Evolutionary conservation across 2,888 invertebrate species (phyloP).

Genomic region (Podabrus alpinus): DNA sequence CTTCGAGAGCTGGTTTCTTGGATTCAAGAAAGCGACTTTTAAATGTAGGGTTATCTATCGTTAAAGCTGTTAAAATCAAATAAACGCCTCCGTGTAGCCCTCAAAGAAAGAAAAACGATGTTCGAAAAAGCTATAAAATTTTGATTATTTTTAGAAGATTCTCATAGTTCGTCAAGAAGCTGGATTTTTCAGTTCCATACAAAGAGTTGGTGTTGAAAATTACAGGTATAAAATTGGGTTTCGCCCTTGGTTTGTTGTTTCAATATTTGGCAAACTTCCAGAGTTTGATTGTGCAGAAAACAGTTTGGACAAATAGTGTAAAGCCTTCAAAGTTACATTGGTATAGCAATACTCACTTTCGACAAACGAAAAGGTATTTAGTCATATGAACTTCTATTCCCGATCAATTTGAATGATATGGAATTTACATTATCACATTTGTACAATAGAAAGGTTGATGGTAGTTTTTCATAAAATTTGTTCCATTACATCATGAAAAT

Average conservation of each 20-base stretch:
- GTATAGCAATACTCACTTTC: too few relatives aligned
- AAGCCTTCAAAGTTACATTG: too few relatives aligned
- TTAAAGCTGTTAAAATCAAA: background rate
- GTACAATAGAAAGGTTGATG: background rate
- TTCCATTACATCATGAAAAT: background rate
- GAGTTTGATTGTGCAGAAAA: background rate
- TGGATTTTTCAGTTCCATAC: background rate
- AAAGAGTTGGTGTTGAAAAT: background rate
- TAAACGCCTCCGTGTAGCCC: background rate
- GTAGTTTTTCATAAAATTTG: background rate
- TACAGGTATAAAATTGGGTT: too few relatives aligned
- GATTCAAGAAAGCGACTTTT: background rate
- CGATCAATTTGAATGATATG: background rate
- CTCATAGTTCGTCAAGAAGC: background rate
- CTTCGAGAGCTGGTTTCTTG: background rate
- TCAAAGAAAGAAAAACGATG: background rate
- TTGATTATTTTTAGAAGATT: background rate
- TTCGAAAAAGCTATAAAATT: background rate
- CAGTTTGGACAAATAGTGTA: too few relatives aligned
- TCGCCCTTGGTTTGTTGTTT: too few relatives aligned
- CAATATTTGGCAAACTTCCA: background rate
- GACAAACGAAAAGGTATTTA: too few relatives aligned
- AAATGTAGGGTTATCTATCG: background rate
- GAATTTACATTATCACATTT: background rate
- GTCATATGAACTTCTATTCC: too few relatives aligned